These are phyloP conservation scores for Campoletis sonorensis DNA, from an alignment of 1,140 invertebrate species.

Conservation along the genomic window DNA sequence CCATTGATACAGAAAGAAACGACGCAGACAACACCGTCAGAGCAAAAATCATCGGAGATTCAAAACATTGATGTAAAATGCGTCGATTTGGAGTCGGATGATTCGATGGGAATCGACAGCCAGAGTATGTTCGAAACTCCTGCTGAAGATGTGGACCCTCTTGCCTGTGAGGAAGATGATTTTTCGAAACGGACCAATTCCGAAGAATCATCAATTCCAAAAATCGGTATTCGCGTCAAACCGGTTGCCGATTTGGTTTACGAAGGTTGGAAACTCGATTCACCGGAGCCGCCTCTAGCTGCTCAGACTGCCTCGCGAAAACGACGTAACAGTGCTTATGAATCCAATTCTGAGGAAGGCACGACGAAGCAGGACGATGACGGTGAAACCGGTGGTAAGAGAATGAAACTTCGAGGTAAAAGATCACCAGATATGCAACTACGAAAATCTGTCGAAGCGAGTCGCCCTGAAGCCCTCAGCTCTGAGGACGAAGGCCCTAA, in stretches of 20 bases:
- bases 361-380: slow-evolving; percentile 53
- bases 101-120: slow-evolving; percentile 68
- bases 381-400: slow-evolving; percentile 75
- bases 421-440: slow-evolving; percentile 75
- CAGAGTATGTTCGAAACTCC: slow-evolving; percentile 62
- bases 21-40: neutral
- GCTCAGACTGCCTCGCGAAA: slow-evolving; percentile 64
- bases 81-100: slow-evolving; percentile 57
- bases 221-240: slow-evolving; percentile 68
- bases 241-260: slow-evolving; percentile 67
- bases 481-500: slow-evolving; percentile 68
- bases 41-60: slow-evolving; percentile 50
- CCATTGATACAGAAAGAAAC: neutral
- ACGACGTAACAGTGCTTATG: slow-evolving; percentile 67
- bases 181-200: slow-evolving; percentile 40
- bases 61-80: slow-evolving; percentile 55
- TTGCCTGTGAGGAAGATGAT: slow-evolving; percentile 61
- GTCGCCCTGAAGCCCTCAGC: slow-evolving; percentile 63
- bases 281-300: slow-evolving; percentile 58
- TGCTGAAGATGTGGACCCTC: slow-evolving; percentile 65
- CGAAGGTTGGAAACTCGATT: slow-evolving; percentile 68
- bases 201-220: slow-evolving; percentile 43
- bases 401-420: slow-evolving; percentile 77
- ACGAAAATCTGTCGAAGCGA: slow-evolving; percentile 79
- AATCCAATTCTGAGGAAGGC: slow-evolving; percentile 66